Evolutionary conservation across 2,888 invertebrate species (phyloP).

Genomic region (Aleiodes alternator): DNA sequence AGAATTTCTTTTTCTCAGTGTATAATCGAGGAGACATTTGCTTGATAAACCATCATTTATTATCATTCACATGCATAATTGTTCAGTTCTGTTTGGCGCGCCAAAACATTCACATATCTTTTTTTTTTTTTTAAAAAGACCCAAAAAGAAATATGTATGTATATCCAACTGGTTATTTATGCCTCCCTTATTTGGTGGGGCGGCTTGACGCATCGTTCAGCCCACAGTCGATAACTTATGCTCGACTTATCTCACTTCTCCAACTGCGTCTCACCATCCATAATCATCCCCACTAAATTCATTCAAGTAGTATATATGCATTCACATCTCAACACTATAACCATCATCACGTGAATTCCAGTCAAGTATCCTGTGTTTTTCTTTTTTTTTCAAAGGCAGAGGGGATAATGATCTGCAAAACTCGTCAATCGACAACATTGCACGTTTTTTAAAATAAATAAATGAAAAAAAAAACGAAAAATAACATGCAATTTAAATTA

Average conservation of each 20-base stretch:
- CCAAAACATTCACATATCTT: no score
- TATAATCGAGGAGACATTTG: no score
- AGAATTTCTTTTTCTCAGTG: no score
- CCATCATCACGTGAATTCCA: conserved; percentile 27
- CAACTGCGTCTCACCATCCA: background rate
- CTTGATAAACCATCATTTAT: background rate
- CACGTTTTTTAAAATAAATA: no score
- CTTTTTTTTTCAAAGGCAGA: background rate
- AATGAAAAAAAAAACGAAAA: background rate
- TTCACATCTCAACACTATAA: conserved; percentile 3
- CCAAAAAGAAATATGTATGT: background rate
- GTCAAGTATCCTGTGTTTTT: conserved; percentile 19
- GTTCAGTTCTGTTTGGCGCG: no score
- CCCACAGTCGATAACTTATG: conserved; percentile 40
- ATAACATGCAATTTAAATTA: background rate
- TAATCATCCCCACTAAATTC: background rate
- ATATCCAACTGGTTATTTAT: conserved; percentile 33
- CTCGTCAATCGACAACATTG: conserved; percentile 12
- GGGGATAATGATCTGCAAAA: conserved; percentile 25
- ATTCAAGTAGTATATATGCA: conserved; percentile 1
- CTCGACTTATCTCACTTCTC: conserved; percentile 34
- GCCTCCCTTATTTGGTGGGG: conserved; percentile 24
- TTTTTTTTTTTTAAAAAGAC: no score
- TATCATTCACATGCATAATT: background rate
- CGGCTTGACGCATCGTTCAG: conserved; percentile 28